Conservation (phyloP, 2,797 vertebrate species). For the Valencia hispanica region DNA sequence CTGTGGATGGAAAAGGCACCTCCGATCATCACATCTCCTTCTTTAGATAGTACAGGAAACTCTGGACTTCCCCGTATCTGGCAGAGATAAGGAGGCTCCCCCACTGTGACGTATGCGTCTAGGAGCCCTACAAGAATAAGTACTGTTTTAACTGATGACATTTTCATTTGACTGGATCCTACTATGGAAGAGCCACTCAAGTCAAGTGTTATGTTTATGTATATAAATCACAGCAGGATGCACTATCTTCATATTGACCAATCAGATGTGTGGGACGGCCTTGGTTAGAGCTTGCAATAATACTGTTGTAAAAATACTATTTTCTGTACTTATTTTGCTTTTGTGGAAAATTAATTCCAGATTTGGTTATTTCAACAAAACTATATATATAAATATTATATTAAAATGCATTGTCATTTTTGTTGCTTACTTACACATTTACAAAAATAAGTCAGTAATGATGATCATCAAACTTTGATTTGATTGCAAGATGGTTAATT, state of each 20-base stretch:
- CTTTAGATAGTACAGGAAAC: slow-evolving; percentile 71
- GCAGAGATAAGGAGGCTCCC: slow-evolving; percentile 58
- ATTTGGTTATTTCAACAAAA: background rate
- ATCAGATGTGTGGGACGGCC: slow-evolving; percentile 38
- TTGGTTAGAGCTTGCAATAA: background rate
- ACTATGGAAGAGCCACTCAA: slow-evolving; percentile 4
- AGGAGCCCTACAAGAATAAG: slow-evolving; percentile 31
- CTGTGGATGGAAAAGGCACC: slow-evolving; percentile 82
- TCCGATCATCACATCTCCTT: slow-evolving; percentile 75
- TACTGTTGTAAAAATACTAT: no score
- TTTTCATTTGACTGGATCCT: slow-evolving; percentile 28
- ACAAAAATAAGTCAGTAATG: background rate
- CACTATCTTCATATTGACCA: slow-evolving; percentile 34
- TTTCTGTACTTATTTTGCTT: background rate
- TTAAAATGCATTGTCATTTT: background rate
- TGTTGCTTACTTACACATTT: background rate
- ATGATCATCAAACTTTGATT: background rate
- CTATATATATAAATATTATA: no score
- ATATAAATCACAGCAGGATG: background rate
- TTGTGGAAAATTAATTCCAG: background rate
- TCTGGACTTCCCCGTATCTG: slow-evolving; percentile 65
- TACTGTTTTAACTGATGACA: slow-evolving; percentile 37
- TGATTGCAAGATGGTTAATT: background rate
- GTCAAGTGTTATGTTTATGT: slow-evolving; percentile 9
- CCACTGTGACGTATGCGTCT: slow-evolving; percentile 30